Base-by-base conservation (phyloP, 2,113 vertebrate species). In the Verasper variegatus region DNA sequence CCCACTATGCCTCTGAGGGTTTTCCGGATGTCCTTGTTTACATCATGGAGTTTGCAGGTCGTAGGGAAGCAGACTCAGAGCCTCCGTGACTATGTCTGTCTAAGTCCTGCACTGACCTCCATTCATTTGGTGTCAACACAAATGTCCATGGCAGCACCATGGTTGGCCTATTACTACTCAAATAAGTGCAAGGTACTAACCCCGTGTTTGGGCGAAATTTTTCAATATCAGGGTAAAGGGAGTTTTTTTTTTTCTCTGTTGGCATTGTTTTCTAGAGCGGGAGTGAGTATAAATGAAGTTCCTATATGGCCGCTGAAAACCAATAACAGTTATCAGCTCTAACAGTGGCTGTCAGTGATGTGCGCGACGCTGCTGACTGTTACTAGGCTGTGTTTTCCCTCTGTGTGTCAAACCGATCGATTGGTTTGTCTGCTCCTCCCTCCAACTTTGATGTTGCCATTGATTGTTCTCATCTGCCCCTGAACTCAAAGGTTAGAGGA, bases 21-120 rank as follows among this genome's bases (percentile, higher is more conserved):
- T 89, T 93, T 88, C 89, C 90, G 91, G 92, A 94, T 92, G 91
- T 92, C 91, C 91, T 93, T 94, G 92, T 92, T 92, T 89, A 89
- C 90, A 88, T 91, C 90, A 85, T 89, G 86, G 86, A 84, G 92
- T 79, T 88, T 84, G 82, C 85, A 80, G 79, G 89, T 91, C 85
- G 65, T 80, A 81, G 82, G 69, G 73, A 90, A 86, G 76, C 83
- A 73, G 63, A 84, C 76, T 88, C 67, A 56, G 55, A 91, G 82
- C 80, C 85, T 90, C 76, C 51, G 82, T 86, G 72, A 70, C 42
- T 76, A 55, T 83, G 80, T 89, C 83, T 66, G 65, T 83, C 79
- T 45, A 55, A 84, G 76, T 84, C 72, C 66, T 71, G 42, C n/a
- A 49, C 80, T 81, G 71, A 88, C 80, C 82, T 86, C 84, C 73